Evolutionary conservation across 2,888 invertebrate species (phyloP).

Genomic region (Steinernema scapterisci): DNA sequence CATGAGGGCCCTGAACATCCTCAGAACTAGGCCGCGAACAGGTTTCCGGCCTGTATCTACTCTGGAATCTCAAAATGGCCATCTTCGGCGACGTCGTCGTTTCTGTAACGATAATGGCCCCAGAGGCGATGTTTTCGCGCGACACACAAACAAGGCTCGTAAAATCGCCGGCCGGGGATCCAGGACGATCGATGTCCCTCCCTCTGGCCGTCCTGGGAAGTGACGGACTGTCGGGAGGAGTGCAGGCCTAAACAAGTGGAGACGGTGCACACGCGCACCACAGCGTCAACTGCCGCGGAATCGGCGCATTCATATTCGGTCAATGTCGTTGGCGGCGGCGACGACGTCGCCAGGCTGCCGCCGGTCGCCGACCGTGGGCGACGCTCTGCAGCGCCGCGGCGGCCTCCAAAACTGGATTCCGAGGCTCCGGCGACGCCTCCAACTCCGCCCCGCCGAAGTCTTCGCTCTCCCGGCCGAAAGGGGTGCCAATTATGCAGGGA

Average conservation of each 20-base stretch:
- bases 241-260: slow-evolving; percentile 15
- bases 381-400: neutral
- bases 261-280: neutral
- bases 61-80: neutral
- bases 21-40: neutral
- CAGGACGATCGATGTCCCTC: slow-evolving; percentile 14
- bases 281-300: slow-evolving; percentile 26
- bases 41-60: neutral
- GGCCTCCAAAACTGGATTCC: slow-evolving; percentile 25
- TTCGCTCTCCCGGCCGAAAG: neutral
- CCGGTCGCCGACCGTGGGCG: neutral
- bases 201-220: neutral
- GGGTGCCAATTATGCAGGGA: slow-evolving; percentile 17
- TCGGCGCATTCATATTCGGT: slow-evolving; percentile 32
- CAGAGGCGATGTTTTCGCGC: neutral
- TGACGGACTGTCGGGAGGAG: slow-evolving; percentile 16
- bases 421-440: neutral
- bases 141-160: slow-evolving; percentile 7
- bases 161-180: neutral
- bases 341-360: neutral
- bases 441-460: neutral
- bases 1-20: no score
- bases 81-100: neutral
- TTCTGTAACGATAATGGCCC: slow-evolving; percentile 7
- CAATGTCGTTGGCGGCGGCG: slow-evolving; percentile 19